Conservation (phyloP, 1,140 invertebrate genomes). For the Watersipora subatra region DNA sequence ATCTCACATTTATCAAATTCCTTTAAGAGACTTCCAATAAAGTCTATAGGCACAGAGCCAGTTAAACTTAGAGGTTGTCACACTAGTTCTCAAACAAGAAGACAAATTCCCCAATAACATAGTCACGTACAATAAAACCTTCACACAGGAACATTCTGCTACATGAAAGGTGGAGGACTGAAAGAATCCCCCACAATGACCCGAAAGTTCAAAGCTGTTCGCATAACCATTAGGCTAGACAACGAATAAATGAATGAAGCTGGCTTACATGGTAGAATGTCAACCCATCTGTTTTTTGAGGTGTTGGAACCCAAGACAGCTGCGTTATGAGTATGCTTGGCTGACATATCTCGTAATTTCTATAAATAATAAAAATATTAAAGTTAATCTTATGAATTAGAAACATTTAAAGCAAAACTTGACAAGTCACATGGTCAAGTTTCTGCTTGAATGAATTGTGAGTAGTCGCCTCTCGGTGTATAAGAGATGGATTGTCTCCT, state of each 20-base stretch:
- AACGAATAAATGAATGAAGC: too few relatives aligned
- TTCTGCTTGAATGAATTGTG: neutral
- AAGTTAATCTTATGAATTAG: neutral
- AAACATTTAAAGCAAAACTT: neutral
- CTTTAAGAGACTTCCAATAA: too few relatives aligned
- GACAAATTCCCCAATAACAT: too few relatives aligned
- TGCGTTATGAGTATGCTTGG: neutral
- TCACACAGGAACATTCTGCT: too few relatives aligned
- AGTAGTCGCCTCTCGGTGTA: too few relatives aligned
- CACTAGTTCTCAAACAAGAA: neutral
- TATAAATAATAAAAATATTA: neutral
- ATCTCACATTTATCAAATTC: too few relatives aligned
- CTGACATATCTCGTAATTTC: neutral
- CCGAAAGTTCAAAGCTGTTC: neutral
- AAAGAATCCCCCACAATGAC: too few relatives aligned
- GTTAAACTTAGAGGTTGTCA: neutral
- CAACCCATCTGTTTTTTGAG: conserved; percentile 17
- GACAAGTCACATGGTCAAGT: neutral
- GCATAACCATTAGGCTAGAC: too few relatives aligned
- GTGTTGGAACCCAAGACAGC: neutral
- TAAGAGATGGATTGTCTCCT: neutral
- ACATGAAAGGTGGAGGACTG: too few relatives aligned
- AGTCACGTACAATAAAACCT: too few relatives aligned
- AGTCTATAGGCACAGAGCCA: neutral
- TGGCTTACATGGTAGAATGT: conserved; percentile 18